These are phyloP conservation scores for Prochilodus magdalenae DNA, from an alignment of 2,113 vertebrate genomes.

Conservation along the genomic window DNA sequence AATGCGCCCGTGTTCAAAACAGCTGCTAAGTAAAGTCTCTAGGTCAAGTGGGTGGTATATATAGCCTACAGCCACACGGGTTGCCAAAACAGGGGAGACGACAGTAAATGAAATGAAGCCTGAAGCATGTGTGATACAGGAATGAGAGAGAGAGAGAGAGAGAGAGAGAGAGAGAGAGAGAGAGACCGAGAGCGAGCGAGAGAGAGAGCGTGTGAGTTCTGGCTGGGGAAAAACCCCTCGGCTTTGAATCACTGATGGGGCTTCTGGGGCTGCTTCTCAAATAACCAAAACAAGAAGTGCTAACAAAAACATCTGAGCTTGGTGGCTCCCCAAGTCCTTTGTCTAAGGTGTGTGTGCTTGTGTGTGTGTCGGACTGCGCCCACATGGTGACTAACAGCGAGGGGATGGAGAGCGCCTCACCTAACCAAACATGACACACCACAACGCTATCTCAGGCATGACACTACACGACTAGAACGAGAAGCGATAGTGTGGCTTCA, in stretches of 20 bases:
- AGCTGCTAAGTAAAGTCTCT: conserved; percentile 37
- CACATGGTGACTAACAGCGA: conserved; percentile 48
- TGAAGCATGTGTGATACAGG: conserved; percentile 22
- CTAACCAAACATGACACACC: conserved; percentile 54
- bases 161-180: conserved; percentile 18
- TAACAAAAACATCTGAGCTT: conserved; percentile 30
- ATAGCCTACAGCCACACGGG: not conserved
- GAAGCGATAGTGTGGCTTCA: not conserved
- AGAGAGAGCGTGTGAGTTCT: conserved; percentile 13
- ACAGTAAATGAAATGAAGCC: conserved; percentile 13
- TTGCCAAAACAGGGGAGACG: not conserved
- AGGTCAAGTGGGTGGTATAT: conserved; percentile 42
- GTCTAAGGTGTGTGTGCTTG: conserved; percentile 29
- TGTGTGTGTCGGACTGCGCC: conserved; percentile 26
- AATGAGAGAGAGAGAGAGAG: conserved; percentile 13
- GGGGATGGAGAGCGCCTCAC: conserved; percentile 26
- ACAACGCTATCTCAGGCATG: conserved; percentile 37
- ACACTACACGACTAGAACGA: conserved; percentile 36
- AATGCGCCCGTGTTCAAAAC: conserved; percentile 13
- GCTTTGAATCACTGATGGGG: conserved; percentile 24
- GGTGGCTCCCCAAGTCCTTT: conserved; percentile 25
- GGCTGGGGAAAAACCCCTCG: conserved; percentile 21
- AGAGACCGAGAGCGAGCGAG: conserved; percentile 24
- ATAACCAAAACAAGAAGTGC: conserved; percentile 54
- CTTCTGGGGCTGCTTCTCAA: conserved; percentile 43